Evolutionary conservation across 2,888 invertebrate genomes (phyloP).

Genomic region (Leptopilina drosophilae): DNA sequence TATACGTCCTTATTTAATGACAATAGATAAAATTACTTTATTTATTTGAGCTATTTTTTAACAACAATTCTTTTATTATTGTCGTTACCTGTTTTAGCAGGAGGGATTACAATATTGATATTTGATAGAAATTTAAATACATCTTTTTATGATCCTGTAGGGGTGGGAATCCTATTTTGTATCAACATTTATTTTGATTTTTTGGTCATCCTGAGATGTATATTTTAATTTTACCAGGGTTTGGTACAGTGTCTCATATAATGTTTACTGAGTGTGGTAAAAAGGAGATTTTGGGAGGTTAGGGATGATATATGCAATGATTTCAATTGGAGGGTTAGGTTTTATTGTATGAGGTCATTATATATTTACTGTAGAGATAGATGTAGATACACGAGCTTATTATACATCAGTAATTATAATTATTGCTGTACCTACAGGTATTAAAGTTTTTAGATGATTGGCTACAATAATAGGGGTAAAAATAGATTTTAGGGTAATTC

Average conservation of each 20-base stretch:
- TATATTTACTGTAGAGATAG: conserved; percentile 76
- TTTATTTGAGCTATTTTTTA: too few relatives aligned
- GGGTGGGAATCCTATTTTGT: conserved; percentile 80
- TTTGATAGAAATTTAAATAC: too few relatives aligned
- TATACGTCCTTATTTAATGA: too few relatives aligned
- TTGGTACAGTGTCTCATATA: conserved; percentile 80
- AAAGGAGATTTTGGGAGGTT: conserved; percentile 84
- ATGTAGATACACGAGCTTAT: conserved; percentile 90
- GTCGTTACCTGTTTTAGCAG: too few relatives aligned
- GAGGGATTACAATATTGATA: too few relatives aligned
- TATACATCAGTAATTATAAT: conserved; percentile 91
- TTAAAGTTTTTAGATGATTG: conserved; percentile 88
- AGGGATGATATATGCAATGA: too few relatives aligned
- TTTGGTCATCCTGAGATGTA: background rate
- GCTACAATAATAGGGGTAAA: too few relatives aligned
- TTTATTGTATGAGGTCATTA: conserved; percentile 92
- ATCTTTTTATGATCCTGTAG: too few relatives aligned
- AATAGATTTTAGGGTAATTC: too few relatives aligned
- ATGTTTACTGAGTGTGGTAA: conserved; percentile 86
- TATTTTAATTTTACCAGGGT: too few relatives aligned
- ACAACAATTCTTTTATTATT: too few relatives aligned
- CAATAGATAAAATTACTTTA: too few relatives aligned
- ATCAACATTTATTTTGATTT: conserved; percentile 54
- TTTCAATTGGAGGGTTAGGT: conserved; percentile 80
- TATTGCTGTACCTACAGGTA: conserved; percentile 91